Evolutionary conservation across 2,888 invertebrate species (phyloP).

Genomic region (Abscondita cerata): DNA sequence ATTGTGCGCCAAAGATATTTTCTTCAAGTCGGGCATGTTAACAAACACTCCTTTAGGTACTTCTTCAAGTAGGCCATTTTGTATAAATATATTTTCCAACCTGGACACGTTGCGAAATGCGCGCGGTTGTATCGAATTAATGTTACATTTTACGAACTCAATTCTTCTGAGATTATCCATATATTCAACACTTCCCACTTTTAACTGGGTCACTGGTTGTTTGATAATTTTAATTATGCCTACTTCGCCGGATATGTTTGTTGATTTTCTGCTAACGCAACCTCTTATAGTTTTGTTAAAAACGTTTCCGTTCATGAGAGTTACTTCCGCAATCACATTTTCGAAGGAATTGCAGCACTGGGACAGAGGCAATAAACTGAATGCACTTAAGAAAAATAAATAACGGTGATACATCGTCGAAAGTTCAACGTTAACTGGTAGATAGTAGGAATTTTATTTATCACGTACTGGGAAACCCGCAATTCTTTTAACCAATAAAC

Average conservation of each 20-base stretch:
- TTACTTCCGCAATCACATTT: no score
- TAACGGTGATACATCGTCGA: no score
- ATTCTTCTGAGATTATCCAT: background rate
- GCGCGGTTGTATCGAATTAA: background rate
- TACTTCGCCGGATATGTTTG: background rate
- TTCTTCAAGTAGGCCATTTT: background rate
- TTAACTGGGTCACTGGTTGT: background rate
- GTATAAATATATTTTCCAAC: background rate
- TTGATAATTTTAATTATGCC: background rate
- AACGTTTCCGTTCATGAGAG: background rate
- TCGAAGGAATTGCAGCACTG: no score
- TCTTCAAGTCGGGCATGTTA: background rate
- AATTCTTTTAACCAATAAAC: no score
- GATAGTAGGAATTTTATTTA: no score
- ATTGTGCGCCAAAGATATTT: slow-evolving; percentile 5
- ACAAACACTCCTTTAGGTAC: slow-evolving; percentile 9
- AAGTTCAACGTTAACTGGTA: no score
- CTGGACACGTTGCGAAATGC: slow-evolving; percentile 11
- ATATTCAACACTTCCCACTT: slow-evolving; percentile 3
- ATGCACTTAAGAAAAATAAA: no score
- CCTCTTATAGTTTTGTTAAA: background rate
- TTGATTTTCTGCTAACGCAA: background rate
- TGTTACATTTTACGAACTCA: background rate
- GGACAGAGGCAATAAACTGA: no score
- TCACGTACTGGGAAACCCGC: no score